Base-by-base conservation (phyloP, 2,797 vertebrate species). In the Poecilia gillii region DNA sequence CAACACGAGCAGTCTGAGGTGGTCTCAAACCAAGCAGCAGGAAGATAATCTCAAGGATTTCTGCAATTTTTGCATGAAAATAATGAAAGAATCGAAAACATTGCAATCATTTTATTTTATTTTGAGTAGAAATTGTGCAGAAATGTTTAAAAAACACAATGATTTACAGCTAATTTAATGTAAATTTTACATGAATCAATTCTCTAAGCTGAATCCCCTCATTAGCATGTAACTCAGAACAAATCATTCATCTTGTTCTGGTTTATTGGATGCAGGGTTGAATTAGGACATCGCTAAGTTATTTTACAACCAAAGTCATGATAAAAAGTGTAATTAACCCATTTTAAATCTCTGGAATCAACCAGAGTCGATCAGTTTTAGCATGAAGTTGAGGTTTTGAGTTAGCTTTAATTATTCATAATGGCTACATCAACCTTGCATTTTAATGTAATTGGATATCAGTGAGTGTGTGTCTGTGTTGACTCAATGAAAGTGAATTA, bases 1-100 rank as follows among this genome's bases (percentile, higher is more conserved):
- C 62, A 85, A 87, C 59, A 47, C 47, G 36, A 80, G 49, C 6
- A 3, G 12, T 75, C 20, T 43, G 45, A 71, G 70, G 2, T 53
- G 64, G 51, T 33, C 72, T 76, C 43, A 82, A 55, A 49, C n/a
- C 68, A 36, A 4, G 78, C 80, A 11, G 73, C 18, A 55, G 53
- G 18, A 43, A 68, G 6, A 57, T n/a, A 47, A 47, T 73, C 36
- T 23, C 20, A 75, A 70, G 23, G 23, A 25, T 70, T 70, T n/a
- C 20, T 6, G 20, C 20, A 13, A 13, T 20, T 20, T 70, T 43
- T 70, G 39, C 9, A 70, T 1, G 2, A 43, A 13, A 70, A 43
- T 14, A n/a, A 70, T 43, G 31, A 70, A n/a, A 43, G 36, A 70
- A 43, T 4, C 1, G 13, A 70, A 70, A 70, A 70, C 28, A 70